Base-by-base conservation (phyloP, 1,140 invertebrate genomes). In the Campoletis sonorensis region DNA sequence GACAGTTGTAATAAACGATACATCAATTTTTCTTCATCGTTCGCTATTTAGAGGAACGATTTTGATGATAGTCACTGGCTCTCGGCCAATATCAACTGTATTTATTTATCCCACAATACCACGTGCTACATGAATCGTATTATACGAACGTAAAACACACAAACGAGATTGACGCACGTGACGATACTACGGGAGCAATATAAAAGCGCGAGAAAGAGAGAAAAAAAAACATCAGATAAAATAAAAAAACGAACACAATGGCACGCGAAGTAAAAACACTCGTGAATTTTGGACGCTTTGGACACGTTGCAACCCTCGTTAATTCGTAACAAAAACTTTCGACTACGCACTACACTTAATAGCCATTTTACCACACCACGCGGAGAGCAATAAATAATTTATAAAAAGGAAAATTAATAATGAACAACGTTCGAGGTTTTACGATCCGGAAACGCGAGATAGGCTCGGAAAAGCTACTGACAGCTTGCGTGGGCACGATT, bases 91-190 rank as follows among this genome's bases (percentile, higher is more conserved):
- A 79, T 72, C 51, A 78, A 58, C 72, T 81, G 79, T 75, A 83
- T 81, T 83, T 83, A 83, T 83, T 83, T 83, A 83, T 81, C 79
- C 72, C 68, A 61, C 75, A 23, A 64, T 77, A 49, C 79, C 82
- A 83, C 82, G 82, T 83, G 82, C 67, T 45, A 64, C 58, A 33
- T 30, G 67, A 33, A 77, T 64, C 54, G 27, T 73, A 27, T 33
- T 73, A 27, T 33, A 83, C n/a, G 68, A 54, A 67, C 45, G 64
- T 77, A 58, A 83, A 33, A 77, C 26, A 33, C 0, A 64, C 27
- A 27, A 58, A 15, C 61, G 33, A 45, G 13, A 79, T 51, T 51
- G 23, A 54, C 37, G 37, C 23, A 76, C 49, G 8, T 15, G 26
- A 40, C 40, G 71, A 58, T 58, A 23, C 11, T 15, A 67, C 26